Percentiles rank a stretch among this genome's conserved stretches.
Evolutionary conservation across 2,888 invertebrate species (phyloP).

Genomic region (Polyploca ridens): DNA sequence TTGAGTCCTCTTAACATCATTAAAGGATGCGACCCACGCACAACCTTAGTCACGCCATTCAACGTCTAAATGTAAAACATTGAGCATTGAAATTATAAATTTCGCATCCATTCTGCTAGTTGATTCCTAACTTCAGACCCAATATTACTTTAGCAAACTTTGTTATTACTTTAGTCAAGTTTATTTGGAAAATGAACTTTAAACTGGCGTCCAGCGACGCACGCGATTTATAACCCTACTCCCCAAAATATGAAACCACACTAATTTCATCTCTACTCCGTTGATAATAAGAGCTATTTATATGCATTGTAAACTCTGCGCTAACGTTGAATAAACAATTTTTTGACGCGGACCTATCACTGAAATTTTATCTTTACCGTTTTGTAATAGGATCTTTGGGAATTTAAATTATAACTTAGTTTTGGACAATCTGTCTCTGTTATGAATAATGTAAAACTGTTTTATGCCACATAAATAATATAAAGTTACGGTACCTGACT

Average conservation of each 20-base stretch:
- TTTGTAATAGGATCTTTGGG: constrained; percentile 10
- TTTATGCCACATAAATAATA: constrained; percentile 6
- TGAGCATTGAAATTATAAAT: constrained; percentile 9
- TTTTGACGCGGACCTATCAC: constrained; percentile 13
- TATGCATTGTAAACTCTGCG: background rate
- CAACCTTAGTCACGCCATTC: too few species aligned
- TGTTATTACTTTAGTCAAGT: constrained; percentile 73
- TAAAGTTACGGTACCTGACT: background rate
- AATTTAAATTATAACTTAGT: background rate
- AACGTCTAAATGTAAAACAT: too few species aligned
- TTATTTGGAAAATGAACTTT: constrained; percentile 77
- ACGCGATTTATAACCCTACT: constrained; percentile 60
- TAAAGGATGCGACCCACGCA: too few species aligned
- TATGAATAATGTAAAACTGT: constrained; percentile 12
- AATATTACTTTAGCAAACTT: constrained; percentile 70
- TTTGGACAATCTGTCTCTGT: constrained; percentile 5
- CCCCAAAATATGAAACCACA: constrained; percentile 25
- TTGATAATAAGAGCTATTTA: constrained; percentile 19
- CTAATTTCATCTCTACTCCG: constrained; percentile 45
- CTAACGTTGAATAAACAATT: constrained; percentile 17
- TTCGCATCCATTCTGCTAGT: constrained; percentile 40
- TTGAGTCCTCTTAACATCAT: too few species aligned
- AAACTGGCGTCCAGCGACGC: constrained; percentile 66
- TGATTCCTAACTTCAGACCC: constrained; percentile 30
- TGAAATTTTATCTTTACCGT: constrained; percentile 11